Conservation (phyloP, 2,113 vertebrate genomes). For the Scytalopus superciliaris region DNA sequence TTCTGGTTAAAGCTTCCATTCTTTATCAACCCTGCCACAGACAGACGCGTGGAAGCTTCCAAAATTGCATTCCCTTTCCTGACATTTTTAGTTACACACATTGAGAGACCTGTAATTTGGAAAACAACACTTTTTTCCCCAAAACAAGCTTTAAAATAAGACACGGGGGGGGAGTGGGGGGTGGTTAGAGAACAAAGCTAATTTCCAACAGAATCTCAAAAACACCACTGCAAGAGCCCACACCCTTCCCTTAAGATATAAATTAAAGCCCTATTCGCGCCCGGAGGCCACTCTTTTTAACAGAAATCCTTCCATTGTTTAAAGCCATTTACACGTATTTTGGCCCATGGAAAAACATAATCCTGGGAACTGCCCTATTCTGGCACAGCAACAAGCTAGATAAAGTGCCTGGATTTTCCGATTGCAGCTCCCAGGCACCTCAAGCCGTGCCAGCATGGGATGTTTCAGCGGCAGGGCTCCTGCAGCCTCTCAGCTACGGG, state of each 20-base stretch:
- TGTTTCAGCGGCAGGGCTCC: rapidly evolving
- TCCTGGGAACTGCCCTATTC: background rate
- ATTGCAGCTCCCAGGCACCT: background rate
- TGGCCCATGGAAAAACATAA: background rate
- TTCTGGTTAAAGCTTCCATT: background rate
- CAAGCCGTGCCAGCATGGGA: rapidly evolving
- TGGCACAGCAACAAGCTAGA: background rate
- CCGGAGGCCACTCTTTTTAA: background rate
- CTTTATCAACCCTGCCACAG: slow-evolving; percentile 11
- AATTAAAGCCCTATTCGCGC: background rate
- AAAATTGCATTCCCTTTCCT: slow-evolving; percentile 1
- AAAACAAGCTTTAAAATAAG: background rate
- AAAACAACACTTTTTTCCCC: background rate
- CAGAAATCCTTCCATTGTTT: slow-evolving; percentile 55
- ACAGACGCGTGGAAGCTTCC: background rate
- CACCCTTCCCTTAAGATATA: slow-evolving; percentile 34
- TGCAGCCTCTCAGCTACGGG: background rate
- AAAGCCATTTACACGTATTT: slow-evolving; percentile 4
- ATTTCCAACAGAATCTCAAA: slow-evolving; percentile 18
- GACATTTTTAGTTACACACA: background rate
- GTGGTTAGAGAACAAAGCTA: background rate
- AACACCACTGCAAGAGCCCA: background rate
- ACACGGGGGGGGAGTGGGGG: rapidly evolving
- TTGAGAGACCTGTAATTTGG: background rate
- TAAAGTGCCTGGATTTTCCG: slow-evolving; percentile 28